These are phyloP conservation scores for Eupithecia inturbata DNA, from an alignment of 2,888 invertebrate species.

Conservation along the genomic window DNA sequence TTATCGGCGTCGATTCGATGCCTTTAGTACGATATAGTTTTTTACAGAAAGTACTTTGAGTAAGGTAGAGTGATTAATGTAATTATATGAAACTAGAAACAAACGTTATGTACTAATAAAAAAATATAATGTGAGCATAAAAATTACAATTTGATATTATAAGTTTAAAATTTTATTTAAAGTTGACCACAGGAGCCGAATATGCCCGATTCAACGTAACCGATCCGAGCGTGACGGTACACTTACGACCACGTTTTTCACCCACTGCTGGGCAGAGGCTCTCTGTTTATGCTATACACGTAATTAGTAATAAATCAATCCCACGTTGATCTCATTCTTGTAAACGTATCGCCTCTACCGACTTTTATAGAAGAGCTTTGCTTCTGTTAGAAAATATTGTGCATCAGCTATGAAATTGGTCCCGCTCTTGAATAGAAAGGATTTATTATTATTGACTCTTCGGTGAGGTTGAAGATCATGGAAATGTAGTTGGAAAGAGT, in stretches of 20 bases:
- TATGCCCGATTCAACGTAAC: neutral
- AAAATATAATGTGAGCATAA: too few species aligned
- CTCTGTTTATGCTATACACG: neutral
- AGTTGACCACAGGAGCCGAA: too few species aligned
- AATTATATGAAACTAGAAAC: too few species aligned
- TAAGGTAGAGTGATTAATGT: too few species aligned
- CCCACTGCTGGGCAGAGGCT: too few species aligned
- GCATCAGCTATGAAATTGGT: conserved; percentile 67
- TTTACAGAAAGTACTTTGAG: conserved; percentile 7
- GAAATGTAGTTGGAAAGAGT: conserved; percentile 37
- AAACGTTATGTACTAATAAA: too few species aligned
- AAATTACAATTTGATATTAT: too few species aligned
- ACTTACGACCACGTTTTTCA: neutral
- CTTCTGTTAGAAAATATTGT: conserved; percentile 20
- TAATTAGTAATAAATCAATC: too few species aligned
- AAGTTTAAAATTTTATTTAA: too few species aligned
- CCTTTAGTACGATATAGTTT: conserved; percentile 47
- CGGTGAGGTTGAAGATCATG: conserved; percentile 37
- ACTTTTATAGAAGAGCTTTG: neutral
- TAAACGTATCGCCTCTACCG: too few species aligned
- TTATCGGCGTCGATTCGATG: conserved; percentile 71
- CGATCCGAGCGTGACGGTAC: neutral
- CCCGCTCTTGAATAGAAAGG: conserved; percentile 49
- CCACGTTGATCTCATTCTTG: too few species aligned
- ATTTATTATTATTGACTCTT: conserved; percentile 42